Evolutionary conservation across 2,113 vertebrate species (phyloP), one percentile per base, ranked within the genome.

Genomic region (Phrynocephalus versicolor): DNA sequence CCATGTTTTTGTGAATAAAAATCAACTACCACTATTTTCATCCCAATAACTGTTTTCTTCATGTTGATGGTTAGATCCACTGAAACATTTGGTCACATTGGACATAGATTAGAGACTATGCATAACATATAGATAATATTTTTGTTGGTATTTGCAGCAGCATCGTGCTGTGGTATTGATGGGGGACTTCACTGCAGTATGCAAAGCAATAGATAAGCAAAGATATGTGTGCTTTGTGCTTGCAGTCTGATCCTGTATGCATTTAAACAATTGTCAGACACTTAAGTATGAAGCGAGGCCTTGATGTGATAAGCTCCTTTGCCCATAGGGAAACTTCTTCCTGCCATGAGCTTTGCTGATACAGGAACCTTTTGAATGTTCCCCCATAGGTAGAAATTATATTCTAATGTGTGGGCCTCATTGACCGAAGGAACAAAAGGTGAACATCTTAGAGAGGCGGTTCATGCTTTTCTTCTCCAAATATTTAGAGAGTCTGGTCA

Each of bases 311-410:
- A 57, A 58, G 41, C 1, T 18, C 8, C 23, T 39, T 33, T 79
- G 33, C 16, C 37, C 55, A 35, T 41, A 33, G 33, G 55, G 33
- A 30, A 65, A 39, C 33, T 6, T 67, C 39, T 79, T 27, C 39
- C 27, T 73, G n/a, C 73, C 21, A 35, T 72, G 76, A 79, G 23
- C 39, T 51, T 16, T 21, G 19, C 65, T 85, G 77, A 72, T 76
- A 64, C 12, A 33, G 13, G 0, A 60, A 4, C 39, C 75, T 90
- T 67, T 64, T 85, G 69, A 87, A 79, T 45, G 62, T 33, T 89
- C 9, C 9, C 5, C n/a, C n/a, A 18, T 60, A 60, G 30, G 65
- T 37, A 35, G 30, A 51, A 73, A 12, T 13, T 85, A 15, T 51
- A 51, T 51, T 51, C 45, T 51, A 39, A 69, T 41, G 76, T 21